Evolutionary conservation across 2,888 invertebrate genomes (phyloP).

Genomic region (Netelia inedita): DNA sequence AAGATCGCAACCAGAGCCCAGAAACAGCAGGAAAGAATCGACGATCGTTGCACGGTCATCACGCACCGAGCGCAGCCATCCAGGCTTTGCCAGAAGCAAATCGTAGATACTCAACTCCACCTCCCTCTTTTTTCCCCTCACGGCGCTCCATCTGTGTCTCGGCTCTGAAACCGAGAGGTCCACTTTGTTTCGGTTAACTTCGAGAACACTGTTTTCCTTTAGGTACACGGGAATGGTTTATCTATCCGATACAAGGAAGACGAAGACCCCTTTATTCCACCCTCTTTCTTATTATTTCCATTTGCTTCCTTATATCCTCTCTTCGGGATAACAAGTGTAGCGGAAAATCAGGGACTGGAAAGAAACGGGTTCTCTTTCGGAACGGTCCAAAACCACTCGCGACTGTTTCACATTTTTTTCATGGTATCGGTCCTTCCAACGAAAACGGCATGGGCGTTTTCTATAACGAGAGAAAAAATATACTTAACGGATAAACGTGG

Average conservation of each 20-base stretch:
- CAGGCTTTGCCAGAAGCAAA: conserved; percentile 20
- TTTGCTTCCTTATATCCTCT: background rate
- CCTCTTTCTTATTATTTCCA: background rate
- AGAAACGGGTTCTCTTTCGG: background rate
- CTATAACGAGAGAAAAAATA: no score
- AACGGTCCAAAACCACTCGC: background rate
- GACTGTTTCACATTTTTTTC: background rate
- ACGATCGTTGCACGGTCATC: conserved; percentile 20
- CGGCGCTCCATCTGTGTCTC: background rate
- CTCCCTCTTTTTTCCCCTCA: background rate
- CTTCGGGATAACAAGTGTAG: background rate
- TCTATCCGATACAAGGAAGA: background rate
- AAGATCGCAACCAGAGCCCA: conserved; percentile 13
- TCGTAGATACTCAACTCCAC: conserved; percentile 19
- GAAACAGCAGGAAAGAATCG: conserved; percentile 17
- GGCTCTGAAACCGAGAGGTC: background rate
- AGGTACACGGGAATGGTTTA: background rate
- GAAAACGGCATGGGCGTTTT: no score
- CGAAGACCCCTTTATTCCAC: background rate
- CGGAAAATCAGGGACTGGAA: background rate
- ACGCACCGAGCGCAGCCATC: no score
- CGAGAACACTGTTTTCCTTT: background rate
- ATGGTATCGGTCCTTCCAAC: no score
- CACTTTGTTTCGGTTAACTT: background rate
- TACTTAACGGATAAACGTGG: no score